phyloP scores from a whole-genome alignment of 2,113 vertebrate species.

The Datnioides undecimradiatus region DNA sequence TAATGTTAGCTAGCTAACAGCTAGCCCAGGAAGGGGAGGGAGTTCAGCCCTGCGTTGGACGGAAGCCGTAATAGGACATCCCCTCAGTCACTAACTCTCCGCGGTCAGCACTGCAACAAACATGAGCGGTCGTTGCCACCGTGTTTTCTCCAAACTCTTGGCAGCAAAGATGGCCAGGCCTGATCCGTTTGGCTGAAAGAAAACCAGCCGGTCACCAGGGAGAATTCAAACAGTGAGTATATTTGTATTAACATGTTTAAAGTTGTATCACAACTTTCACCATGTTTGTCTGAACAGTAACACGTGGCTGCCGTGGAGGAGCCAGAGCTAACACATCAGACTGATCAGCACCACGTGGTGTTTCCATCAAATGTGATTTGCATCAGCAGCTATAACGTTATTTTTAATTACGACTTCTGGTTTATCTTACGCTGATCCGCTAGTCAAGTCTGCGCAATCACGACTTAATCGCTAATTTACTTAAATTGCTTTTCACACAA shows the following conservation, averaged over 20 bases:
- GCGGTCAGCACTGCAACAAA: too few species aligned
- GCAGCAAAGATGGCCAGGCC: neutral
- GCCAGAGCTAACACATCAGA: neutral
- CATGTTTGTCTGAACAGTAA: neutral
- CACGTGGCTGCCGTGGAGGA: constrained; percentile 21
- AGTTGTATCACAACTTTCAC: rapidly evolving
- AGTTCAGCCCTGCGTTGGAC: neutral
- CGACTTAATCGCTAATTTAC: neutral
- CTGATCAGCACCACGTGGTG: neutral
- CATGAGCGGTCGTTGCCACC: rapidly evolving
- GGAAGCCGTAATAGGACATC: neutral
- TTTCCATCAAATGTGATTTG: neutral
- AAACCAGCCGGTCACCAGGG: rapidly evolving
- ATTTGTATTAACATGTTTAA: too few species aligned
- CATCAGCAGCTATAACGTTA: too few species aligned
- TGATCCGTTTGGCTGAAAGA: rapidly evolving
- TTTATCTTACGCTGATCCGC: neutral
- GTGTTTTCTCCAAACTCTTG: neutral
- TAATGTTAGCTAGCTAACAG: neutral
- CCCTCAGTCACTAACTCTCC: rapidly evolving
- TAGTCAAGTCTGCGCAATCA: neutral
- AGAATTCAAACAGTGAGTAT: constrained; percentile 22
- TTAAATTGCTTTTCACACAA: too few species aligned
- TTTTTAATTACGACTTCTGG: neutral
- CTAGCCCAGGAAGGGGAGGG: neutral